Conservation (phyloP, 2,113 vertebrate species). For the Capra hircus region DNA sequence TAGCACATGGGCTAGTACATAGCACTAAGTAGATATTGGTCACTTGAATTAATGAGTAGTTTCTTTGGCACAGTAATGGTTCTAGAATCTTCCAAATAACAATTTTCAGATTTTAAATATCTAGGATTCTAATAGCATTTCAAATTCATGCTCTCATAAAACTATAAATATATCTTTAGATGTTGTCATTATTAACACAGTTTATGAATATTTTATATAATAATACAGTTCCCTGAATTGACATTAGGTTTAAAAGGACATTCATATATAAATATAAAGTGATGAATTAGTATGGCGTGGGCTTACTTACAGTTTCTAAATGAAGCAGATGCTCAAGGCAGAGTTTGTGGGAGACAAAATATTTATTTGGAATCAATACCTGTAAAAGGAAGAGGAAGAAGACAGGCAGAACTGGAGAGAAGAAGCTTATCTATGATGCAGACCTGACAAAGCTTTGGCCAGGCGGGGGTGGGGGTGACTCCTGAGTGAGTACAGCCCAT, state of each 20-base stretch:
- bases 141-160: background rate
- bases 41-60: background rate
- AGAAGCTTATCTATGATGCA: background rate
- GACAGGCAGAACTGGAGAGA: background rate
- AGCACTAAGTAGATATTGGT: background rate
- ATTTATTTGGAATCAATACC: background rate
- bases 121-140: background rate
- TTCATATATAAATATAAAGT: background rate
- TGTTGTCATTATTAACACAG: background rate
- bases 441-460: background rate
- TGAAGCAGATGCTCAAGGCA: background rate
- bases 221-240: background rate
- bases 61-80: background rate
- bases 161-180: background rate
- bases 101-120: background rate
- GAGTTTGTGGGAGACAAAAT: background rate
- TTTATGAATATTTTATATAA: background rate
- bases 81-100: background rate
- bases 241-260: background rate
- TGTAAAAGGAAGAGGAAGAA: background rate
- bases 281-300: background rate
- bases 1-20: background rate
- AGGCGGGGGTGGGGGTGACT: background rate
- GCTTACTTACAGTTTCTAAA: background rate
- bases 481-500: background rate